Base-by-base conservation (phyloP, 2,888 invertebrate species). In the Leptinotarsa rubiginosa region DNA sequence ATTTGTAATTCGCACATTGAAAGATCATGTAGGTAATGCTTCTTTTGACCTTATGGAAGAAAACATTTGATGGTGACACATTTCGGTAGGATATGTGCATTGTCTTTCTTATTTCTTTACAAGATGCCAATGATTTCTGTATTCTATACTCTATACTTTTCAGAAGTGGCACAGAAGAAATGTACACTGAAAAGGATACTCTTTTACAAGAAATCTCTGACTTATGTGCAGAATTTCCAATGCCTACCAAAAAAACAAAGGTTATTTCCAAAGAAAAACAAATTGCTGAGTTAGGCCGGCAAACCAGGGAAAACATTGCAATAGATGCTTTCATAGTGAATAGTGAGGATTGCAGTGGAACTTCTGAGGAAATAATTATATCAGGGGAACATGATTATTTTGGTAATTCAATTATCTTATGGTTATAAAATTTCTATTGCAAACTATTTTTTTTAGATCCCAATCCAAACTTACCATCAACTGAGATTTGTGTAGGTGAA, bases 121-220 rank as follows among this genome's bases (percentile, higher is more conserved):
- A 22, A 64, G 64, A 22, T 64, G 16, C 25, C 64, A 64, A 25
- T 64, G 25, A 7, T 31, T 64, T 64, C 31, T 64, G 25, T 64
- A 31, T 25, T 25, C 4, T 25, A 64, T 31, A 64, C 18, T 54
- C n/a, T 54, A n/a, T 64, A 18, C 15, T 22, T 65, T 41, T 15
- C 20, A 65, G 65, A 65, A 65, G 65, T 65, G 25, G 65, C 65
- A 65, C 65, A 15, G 18, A 65, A 41, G 65, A 47, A 65, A 22
- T 15, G 20, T 65, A 41, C 10, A 41, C 13, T 25, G 65, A 47
- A 65, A 65, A 65, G 20, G 47, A 65, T n/a, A 41, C 47, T 65
- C 41, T 41, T 47, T 47, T 47, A 65, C 65, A 47, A 65, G 47
- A 65, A 65, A 65, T 65, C 7, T 41, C 16, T 16, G 65, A 65